Evolutionary conservation across 2,113 vertebrate genomes (phyloP).

Genomic region (Sebastes schlegelii): DNA sequence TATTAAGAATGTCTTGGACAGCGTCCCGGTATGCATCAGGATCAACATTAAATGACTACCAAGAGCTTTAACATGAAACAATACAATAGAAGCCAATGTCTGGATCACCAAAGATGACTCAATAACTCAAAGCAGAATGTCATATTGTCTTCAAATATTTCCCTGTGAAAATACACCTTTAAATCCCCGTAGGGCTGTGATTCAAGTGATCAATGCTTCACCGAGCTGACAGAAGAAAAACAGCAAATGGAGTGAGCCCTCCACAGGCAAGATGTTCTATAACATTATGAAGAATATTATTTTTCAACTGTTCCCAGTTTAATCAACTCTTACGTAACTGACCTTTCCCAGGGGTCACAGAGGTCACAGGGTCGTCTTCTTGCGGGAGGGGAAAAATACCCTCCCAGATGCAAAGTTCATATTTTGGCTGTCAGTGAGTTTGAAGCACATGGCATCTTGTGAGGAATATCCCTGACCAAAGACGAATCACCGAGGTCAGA

Average conservation of each 20-base stretch:
- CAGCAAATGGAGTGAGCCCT: conserved; percentile 36
- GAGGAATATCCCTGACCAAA: background rate
- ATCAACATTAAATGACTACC: conserved; percentile 28
- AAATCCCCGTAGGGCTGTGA: conserved; percentile 5
- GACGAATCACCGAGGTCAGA: conserved; percentile 18
- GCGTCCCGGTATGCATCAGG: conserved; percentile 35
- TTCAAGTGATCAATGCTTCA: conserved; percentile 14
- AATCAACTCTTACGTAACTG: conserved; percentile 50
- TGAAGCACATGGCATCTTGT: conserved; percentile 10
- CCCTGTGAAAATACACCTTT: conserved; percentile 26
- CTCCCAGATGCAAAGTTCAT: conserved; percentile 46
- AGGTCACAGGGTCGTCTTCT: conserved; percentile 51
- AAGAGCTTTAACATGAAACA: conserved; percentile 29
- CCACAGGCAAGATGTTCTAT: conserved; percentile 23
- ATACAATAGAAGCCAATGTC: conserved; percentile 29
- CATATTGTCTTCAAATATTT: conserved; percentile 23
- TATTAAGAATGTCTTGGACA: conserved; percentile 51
- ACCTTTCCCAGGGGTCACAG: conserved; percentile 60
- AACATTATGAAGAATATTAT: conserved; percentile 1
- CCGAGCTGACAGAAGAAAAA: conserved; percentile 12
- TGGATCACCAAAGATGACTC: conserved; percentile 26
- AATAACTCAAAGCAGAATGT: conserved; percentile 21
- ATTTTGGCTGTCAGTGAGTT: conserved; percentile 28
- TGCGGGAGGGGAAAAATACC: conserved; percentile 26
- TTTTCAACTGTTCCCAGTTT: background rate